Base-by-base conservation (phyloP, 2,113 vertebrate genomes). In the Eulemur rufifrons region DNA sequence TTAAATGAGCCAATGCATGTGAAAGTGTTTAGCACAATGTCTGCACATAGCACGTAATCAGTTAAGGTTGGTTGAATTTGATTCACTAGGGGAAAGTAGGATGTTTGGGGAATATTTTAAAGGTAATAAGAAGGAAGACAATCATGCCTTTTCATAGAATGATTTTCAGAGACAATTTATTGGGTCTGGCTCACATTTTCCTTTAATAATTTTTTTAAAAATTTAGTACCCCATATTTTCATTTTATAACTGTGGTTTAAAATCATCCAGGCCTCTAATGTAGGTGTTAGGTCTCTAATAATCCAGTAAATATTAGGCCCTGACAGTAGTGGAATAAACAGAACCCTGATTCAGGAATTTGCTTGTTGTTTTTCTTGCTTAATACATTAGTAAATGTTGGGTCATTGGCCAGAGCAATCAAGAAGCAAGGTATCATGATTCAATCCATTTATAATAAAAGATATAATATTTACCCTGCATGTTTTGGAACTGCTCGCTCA, bases 1-100 rank as follows among this genome's bases (percentile, higher is more conserved):
- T 92, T 94, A 96, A 97, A 96, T 91, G 91, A 97, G 71, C 88
- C 95, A 95, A n/a, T 54, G 63, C 64, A 56, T 32, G 77, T 88
- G 81, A 66, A 91, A 77, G 76, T 85, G 21, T 85, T 90, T 68
- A 96, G 74, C 80, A 85, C 63, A 85, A 17, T 95, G 87, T 34
- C 52, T 94, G 73, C 54, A 50, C 15, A 0, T 77, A 71, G 64
- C 59, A 50, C 45, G 9, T 77, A 82, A 88, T 97, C 92, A 87
- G 59, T 80, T 86, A 91, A 94, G 95, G 59, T 78, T 95, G 64
- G 71, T 42, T 94, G 92, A 90, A 47, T 94, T 71, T 63, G 59
- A 96, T 68, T 82, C 85, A 86, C 93, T 29, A 61, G 50, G 81
- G 52, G 23, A 90, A 97, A 17, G 61, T 77, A 82, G 64, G 47